Base-by-base conservation (phyloP, 2,888 invertebrate genomes). In the Brachyptera putata region DNA sequence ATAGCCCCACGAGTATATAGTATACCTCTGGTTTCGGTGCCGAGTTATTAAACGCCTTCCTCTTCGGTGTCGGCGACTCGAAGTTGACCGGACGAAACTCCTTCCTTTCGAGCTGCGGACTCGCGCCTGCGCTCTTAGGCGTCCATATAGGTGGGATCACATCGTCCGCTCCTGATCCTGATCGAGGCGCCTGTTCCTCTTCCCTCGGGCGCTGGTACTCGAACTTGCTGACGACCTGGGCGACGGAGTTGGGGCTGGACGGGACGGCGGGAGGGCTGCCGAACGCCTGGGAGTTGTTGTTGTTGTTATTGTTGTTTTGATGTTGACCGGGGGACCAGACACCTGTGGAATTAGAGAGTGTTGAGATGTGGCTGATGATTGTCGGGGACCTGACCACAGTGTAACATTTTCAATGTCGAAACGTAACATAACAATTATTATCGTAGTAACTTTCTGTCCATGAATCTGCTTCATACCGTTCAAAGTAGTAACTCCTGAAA, bases 31-130 rank as follows among this genome's bases (percentile, higher is more conserved):
- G n/a, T n/a, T n/a, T n/a, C n/a, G n/a, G n/a, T n/a, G n/a, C n/a
- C n/a, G n/a, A n/a, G n/a, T n/a, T n/a, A n/a, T n/a, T n/a, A n/a
- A n/a, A n/a, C n/a, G n/a, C n/a, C n/a, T 79, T 82, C 50, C 85
- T 78, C 58, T 78, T 75, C 66, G 84, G 74, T 57, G 80, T 78
- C 50, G 87, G 86, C 57, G 87, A 86, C 69, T 86, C 85, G 68
- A 87, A 88, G 68, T 77, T 85, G 50, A 92, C 87, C 3, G 92
- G 89, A 64, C 87, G 82, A 77, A 91, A 92, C 72, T 84, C 82
- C 75, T 90, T 91, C 67, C 88, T 80, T 66, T 86, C 85, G 25
- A 82, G 76, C 57, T 81, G 81, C 39, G 91, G 91, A 70, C 90
- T 90, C 34, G 88, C 81, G 64, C 80, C 82, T 50, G 84, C 84